Evolutionary conservation across 2,888 invertebrate genomes (phyloP).

Genomic region (Aspidiotus rigidus): DNA sequence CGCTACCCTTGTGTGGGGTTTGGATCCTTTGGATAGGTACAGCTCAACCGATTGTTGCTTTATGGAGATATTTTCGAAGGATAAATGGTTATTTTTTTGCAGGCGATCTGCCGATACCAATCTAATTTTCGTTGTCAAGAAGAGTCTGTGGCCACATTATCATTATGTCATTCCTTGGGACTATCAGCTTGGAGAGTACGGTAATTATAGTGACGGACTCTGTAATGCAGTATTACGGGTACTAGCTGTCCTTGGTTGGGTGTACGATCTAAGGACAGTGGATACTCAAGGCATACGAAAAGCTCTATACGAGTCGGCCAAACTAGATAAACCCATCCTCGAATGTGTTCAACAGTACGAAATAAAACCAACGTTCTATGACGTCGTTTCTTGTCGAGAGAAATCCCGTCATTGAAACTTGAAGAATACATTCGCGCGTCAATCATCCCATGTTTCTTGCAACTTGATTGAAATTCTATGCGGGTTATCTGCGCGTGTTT

Average conservation of each 20-base stretch:
- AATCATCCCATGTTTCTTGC: not conserved
- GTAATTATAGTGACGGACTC: conserved; percentile 59
- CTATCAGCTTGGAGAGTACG: conserved; percentile 73
- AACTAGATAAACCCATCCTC: conserved; percentile 49
- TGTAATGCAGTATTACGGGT: conserved; percentile 59
- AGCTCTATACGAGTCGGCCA: conserved; percentile 53
- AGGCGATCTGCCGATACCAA: conserved; percentile 64
- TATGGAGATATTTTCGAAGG: not conserved
- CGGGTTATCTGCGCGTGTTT: too few species aligned
- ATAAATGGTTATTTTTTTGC: conserved; percentile 34
- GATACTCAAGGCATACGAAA: conserved; percentile 54
- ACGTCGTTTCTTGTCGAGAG: conserved; percentile 29
- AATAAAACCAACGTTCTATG: conserved; percentile 27
- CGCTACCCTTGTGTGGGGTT: conserved; percentile 61
- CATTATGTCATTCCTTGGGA: conserved; percentile 71
- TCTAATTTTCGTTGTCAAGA: conserved; percentile 62
- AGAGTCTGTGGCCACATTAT: conserved; percentile 70
- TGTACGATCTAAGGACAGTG: conserved; percentile 55
- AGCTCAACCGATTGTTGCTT: not conserved
- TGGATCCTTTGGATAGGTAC: conserved; percentile 58
- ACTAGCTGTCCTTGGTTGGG: conserved; percentile 59
- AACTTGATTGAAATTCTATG: not conserved
- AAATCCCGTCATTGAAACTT: not conserved
- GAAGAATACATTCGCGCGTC: not conserved
- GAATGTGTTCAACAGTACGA: conserved; percentile 49